Percentiles rank a stretch among this genome's conserved stretches.
These are phyloP conservation scores for Chaetodon trifascialis DNA, from an alignment of 2,113 vertebrate species.

Conservation along the genomic window DNA sequence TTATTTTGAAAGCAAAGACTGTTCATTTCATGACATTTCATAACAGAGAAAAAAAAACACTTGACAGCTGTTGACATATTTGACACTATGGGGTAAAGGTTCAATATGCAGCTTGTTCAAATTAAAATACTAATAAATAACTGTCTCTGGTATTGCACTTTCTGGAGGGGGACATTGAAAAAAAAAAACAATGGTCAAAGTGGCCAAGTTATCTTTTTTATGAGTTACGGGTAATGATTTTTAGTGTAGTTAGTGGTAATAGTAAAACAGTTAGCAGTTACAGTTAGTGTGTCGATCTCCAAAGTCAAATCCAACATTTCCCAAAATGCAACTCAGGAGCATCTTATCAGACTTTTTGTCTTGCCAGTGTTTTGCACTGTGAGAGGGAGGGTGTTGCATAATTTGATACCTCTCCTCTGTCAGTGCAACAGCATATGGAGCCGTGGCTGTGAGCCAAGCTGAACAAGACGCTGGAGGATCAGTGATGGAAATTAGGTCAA, in stretches of 20 bases:
- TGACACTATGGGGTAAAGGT: background rate
- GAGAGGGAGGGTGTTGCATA: conserved; percentile 45
- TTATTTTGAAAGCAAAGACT: conserved; percentile 1
- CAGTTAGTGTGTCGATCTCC: too few species aligned
- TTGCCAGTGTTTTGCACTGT: background rate
- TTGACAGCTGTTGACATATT: background rate
- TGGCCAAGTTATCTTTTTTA: too few species aligned
- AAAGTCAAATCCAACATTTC: too few species aligned
- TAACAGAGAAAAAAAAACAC: background rate
- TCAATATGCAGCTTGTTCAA: background rate
- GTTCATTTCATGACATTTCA: background rate
- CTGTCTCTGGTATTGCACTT: background rate
- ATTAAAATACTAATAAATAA: background rate
- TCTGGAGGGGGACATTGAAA: too few species aligned
- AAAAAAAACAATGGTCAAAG: too few species aligned
- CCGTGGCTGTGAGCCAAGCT: conserved; percentile 25
- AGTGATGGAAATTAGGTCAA: conserved; percentile 32
- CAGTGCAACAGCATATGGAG: conserved; percentile 40
- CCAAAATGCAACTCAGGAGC: too few species aligned
- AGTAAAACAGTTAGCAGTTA: too few species aligned
- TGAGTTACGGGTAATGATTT: too few species aligned
- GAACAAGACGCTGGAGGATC: conserved; percentile 22
- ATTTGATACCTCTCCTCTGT: conserved; percentile 42
- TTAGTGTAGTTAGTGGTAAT: too few species aligned
- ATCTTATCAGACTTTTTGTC: too few species aligned